Evolutionary conservation across 2,888 invertebrate species (phyloP).

Genomic region (Drosophila parthenogenetica): DNA sequence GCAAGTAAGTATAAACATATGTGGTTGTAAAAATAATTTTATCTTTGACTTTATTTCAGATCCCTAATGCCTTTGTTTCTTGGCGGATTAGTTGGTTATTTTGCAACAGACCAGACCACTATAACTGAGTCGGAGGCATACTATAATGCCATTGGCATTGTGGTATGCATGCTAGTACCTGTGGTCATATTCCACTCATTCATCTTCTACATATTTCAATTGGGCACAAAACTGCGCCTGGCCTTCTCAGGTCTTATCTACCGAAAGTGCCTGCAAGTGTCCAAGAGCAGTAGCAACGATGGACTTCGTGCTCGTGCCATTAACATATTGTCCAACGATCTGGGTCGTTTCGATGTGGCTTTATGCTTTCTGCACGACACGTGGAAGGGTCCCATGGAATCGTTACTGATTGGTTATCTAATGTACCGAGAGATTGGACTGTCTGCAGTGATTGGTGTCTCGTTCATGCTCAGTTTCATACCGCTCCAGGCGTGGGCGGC

Average conservation of each 20-base stretch:
- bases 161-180: conserved; percentile 86
- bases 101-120: conserved; percentile 86
- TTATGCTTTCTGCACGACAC: conserved; percentile 95
- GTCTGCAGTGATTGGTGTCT: conserved; percentile 90
- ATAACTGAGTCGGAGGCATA: conserved; percentile 87
- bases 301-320: conserved; percentile 92
- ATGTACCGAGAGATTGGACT: conserved; percentile 87
- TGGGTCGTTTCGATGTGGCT: conserved; percentile 95
- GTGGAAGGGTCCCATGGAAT: conserved; percentile 94
- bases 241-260: conserved; percentile 91
- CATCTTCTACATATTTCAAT: conserved; percentile 89
- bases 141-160: conserved; percentile 88
- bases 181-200: conserved; percentile 90
- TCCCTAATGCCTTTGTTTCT: conserved; percentile 88
- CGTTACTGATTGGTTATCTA: conserved; percentile 85
- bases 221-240: conserved; percentile 90
- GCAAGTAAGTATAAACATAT: conserved; percentile 76
- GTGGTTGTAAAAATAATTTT: background rate
- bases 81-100: conserved; percentile 89
- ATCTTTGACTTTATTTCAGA: conserved; percentile 83
- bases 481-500: conserved; percentile 91
- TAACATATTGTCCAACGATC: conserved; percentile 98
- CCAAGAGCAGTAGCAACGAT: conserved; percentile 92
- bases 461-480: conserved; percentile 89
- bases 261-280: conserved; percentile 89